Conservation (phyloP, 1,140 invertebrate genomes). For the Plutomurus gul region DNA sequence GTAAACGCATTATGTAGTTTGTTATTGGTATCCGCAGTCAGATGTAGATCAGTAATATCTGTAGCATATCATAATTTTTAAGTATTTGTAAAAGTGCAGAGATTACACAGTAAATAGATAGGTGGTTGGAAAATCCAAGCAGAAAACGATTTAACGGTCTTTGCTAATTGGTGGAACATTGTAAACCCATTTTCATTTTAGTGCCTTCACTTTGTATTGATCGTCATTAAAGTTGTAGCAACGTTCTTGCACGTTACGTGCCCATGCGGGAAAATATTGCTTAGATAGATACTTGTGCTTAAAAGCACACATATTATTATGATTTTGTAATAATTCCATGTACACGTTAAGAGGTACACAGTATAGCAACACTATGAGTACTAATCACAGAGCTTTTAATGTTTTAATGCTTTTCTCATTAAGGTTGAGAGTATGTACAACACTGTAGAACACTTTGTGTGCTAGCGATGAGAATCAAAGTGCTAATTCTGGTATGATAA, state of each 20-base stretch:
- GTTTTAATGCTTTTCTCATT: neutral
- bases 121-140: neutral
- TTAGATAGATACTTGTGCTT: neutral
- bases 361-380: neutral
- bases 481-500: too few species aligned
- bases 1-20: too few species aligned
- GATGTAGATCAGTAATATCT: too few species aligned
- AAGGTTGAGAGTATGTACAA: too few species aligned
- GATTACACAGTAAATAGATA: neutral
- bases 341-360: neutral
- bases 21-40: too few species aligned
- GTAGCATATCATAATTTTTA: neutral
- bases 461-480: constrained; percentile 10
- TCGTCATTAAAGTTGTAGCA: neutral
- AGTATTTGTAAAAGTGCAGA: neutral
- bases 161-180: neutral
- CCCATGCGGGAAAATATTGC: too few species aligned
- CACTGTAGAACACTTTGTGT: too few species aligned
- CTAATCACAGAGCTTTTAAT: neutral
- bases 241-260: neutral
- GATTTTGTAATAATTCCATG: too few species aligned
- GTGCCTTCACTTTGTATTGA: neutral
- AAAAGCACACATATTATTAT: too few species aligned
- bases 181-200: constrained; percentile 8
- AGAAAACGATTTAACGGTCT: neutral